These are phyloP conservation scores for Lepisosteus oculatus DNA, from an alignment of 2,113 vertebrate genomes.

Conservation along the genomic window DNA sequence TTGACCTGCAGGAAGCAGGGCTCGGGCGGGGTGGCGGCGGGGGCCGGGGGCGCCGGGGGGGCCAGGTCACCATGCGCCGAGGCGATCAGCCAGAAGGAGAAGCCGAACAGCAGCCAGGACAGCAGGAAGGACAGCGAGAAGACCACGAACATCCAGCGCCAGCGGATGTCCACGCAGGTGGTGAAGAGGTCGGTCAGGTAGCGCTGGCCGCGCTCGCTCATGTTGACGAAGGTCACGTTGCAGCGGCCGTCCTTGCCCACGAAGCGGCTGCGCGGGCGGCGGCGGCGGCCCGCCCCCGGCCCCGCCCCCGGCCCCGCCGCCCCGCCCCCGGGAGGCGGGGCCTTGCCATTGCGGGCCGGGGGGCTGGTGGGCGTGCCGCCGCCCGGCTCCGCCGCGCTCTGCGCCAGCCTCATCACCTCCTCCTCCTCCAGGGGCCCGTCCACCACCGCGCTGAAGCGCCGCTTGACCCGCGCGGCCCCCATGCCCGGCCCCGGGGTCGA, in stretches of 20 bases:
- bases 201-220: constrained; percentile 82
- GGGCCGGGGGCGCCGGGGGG: constrained; percentile 37
- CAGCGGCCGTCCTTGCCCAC: constrained; percentile 88
- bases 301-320: too few relatives aligned
- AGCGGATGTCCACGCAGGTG: constrained; percentile 88
- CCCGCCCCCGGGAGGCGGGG: constrained; percentile 18
- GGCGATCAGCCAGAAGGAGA: constrained; percentile 87
- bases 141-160: constrained; percentile 89
- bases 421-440: constrained; percentile 69
- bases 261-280: constrained; percentile 72
- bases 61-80: constrained; percentile 76
- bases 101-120: constrained; percentile 88
- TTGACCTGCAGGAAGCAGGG: constrained; percentile 83
- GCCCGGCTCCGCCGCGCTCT: constrained; percentile 17
- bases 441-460: constrained; percentile 70
- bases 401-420: constrained; percentile 69
- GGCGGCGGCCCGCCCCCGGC: constrained; percentile 26
- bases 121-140: constrained; percentile 87
- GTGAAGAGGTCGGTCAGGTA: constrained; percentile 89
- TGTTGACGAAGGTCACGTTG: constrained; percentile 86
- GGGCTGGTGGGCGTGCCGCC: constrained; percentile 36
- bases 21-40: constrained; percentile 46
- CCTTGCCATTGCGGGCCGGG: constrained; percentile 35
- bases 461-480: constrained; percentile 70
- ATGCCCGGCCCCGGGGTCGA: constrained; percentile 31